Evolutionary conservation across 2,888 invertebrate species (phyloP).

Genomic region (Cheilosia impressa): DNA sequence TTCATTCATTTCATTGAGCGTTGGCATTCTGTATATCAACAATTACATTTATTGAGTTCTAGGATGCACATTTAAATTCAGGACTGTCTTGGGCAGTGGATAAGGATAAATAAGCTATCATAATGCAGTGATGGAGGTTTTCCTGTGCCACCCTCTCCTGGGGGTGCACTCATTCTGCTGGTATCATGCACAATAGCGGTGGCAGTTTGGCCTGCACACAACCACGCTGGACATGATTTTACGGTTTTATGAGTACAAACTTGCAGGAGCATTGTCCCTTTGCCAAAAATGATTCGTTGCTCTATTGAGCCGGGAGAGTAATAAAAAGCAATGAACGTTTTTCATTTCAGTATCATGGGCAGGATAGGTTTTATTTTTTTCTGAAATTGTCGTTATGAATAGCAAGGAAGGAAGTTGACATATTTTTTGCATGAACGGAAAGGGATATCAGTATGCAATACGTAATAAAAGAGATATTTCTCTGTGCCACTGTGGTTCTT

Average conservation of each 20-base stretch:
- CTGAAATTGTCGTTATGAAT: background rate
- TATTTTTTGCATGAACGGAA: conserved; percentile 2
- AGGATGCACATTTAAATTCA: conserved; percentile 17
- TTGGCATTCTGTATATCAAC: background rate
- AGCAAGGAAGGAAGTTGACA: background rate
- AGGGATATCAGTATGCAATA: background rate
- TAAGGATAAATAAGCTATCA: background rate
- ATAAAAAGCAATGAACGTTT: conserved; percentile 28
- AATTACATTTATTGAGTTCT: conserved; percentile 22
- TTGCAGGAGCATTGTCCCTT: conserved; percentile 46
- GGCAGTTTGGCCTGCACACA: conserved; percentile 60
- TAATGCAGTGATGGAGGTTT: conserved; percentile 36
- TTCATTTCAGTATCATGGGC: conserved; percentile 32
- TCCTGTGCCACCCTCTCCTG: conserved; percentile 35
- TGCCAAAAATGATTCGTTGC: conserved; percentile 55
- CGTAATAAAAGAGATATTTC: background rate
- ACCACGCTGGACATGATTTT: conserved; percentile 61
- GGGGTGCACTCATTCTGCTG: conserved; percentile 30
- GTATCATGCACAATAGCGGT: conserved; percentile 30
- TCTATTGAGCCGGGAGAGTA: conserved; percentile 28
- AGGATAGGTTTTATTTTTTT: background rate
- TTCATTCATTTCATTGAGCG: background rate
- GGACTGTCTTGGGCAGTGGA: background rate
- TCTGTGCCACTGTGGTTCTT: background rate
- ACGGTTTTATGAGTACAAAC: conserved; percentile 51